Evolutionary conservation across 2,888 invertebrate genomes (phyloP), one percentile per base, ranked within the genome.

Genomic region (Sesia bembeciformis): DNA sequence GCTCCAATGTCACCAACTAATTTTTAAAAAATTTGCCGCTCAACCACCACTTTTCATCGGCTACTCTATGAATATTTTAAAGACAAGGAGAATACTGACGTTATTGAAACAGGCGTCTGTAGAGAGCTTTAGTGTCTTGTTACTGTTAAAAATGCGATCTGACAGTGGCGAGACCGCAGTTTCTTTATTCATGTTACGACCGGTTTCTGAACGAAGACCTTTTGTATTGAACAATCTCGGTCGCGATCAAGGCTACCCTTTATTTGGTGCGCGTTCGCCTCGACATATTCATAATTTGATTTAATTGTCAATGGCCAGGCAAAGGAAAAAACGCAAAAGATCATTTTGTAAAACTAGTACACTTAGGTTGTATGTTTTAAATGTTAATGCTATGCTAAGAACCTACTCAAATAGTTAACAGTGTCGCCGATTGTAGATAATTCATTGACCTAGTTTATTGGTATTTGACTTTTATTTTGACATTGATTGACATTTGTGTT

Each of bases 121-220:
- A 61, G 59, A 58, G 59, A 57, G 60, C 23, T 23, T 58, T 53
- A 66, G 74, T 79, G 78, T 84, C 74, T 66, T 64, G 68, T 84
- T 84, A 63, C 83, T 70, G 72, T 81, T 76, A 78, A 84, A 83
- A 84, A 80, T 78, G 66, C 66, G 65, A 65, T 64, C 72, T 63
- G 58, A 62, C 62, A 64, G 72, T 64, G 70, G 71, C 70, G 60
- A 62, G 61, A 68, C 66, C 63, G 70, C 65, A 66, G 71, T 74
- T 76, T 66, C 63, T 64, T 59, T 64, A 64, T 65, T 68, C 65
- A 66, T 63, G 66, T 79, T 74, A 59, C 68, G 65, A 84, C 84
- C 81, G 81, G 82, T 84, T 80, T 72, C 61, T 52, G 64, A 68
- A 67, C 68, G 69, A 65, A 64, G 62, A 62, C 63, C 62, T 67